A percentile compares a stretch with the other conserved stretches of the same genome.
Conservation (phyloP, 2,888 invertebrate species). For the Thymelicus sylvestris region DNA sequence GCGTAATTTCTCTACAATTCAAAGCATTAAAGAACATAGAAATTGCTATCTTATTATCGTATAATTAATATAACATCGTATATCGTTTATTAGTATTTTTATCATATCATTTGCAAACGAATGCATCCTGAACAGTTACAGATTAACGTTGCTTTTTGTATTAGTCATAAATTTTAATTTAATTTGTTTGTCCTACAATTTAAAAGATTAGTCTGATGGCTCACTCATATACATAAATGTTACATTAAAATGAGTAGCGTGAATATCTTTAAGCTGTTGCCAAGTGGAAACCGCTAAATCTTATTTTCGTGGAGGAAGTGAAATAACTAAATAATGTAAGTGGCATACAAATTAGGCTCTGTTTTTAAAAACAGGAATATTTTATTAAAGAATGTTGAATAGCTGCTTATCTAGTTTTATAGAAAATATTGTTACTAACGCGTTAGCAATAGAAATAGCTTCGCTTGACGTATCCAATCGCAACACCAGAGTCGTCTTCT, state of each 20-base stretch:
- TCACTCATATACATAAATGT: background rate
- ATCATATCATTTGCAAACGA: too few relatives aligned
- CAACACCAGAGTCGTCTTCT: conserved; percentile 59
- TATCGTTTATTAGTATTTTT: too few relatives aligned
- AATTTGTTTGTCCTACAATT: background rate
- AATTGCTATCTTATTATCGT: too few relatives aligned
- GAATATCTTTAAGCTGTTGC: background rate
- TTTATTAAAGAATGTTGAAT: too few relatives aligned
- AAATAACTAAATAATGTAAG: too few relatives aligned
- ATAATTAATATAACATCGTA: too few relatives aligned
- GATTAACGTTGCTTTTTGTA: background rate
- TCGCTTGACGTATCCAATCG: conserved; percentile 53
- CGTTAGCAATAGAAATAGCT: conserved; percentile 59
- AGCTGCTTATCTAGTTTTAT: too few relatives aligned
- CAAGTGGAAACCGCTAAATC: background rate
- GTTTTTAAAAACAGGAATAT: too few relatives aligned
- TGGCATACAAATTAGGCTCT: too few relatives aligned
- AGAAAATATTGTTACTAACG: conserved; percentile 51
- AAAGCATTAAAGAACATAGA: too few relatives aligned
- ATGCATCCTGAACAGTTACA: background rate
- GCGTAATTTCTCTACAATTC: too few relatives aligned
- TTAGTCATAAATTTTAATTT: background rate
- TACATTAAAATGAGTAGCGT: background rate
- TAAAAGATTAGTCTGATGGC: background rate
- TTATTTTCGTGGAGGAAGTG: too few relatives aligned